Base-by-base conservation (phyloP, 1,140 invertebrate species). In the Drosophila virilis region DNA sequence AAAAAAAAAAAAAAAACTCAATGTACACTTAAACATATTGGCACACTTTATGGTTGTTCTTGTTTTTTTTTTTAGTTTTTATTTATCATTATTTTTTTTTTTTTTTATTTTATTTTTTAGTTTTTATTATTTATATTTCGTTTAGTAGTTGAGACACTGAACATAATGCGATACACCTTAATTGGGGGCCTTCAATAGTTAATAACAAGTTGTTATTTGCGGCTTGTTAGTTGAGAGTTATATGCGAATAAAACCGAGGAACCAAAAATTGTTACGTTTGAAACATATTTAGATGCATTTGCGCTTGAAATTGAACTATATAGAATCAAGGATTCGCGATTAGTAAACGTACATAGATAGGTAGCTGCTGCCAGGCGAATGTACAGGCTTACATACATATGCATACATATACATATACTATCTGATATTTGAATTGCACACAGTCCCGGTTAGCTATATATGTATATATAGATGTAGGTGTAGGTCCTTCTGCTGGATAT, bases 11-110 rank as follows among this genome's bases (percentile, higher is more conserved):
- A 17, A 78, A 76, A 78, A 50, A 28, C 22, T 17, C 50, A 76
- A 79, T 73, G 57, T 77, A 86, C 78, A 78, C 75, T 66, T 86
- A 85, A 66, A 75, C 54, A 37, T 82, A 86, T 86, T 86, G 83
- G 83, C 83, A 86, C 83, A 82, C 84, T 54, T 78, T 77, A 77
- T 70, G 68, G 55, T 78, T 71, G 12, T 40, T 48, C 1, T 45
- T 65, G 4, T 35, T 58, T 51, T 51, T 57, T 58, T 38, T 51
- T 43, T 62, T 57, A 12, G n/a, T 46, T 51, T 22, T 55, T 50
- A 1, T 42, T 60, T 12, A 43, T 43, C n/a, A n/a, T n/a, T n/a
- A n/a, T n/a, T n/a, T n/a, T n/a, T n/a, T n/a, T n/a, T n/a, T n/a
- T n/a, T n/a, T n/a, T n/a, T n/a, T n/a, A n/a, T n/a, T n/a, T n/a